Base-by-base conservation (phyloP, 2,113 vertebrate genomes). In the Steatornis caripensis region DNA sequence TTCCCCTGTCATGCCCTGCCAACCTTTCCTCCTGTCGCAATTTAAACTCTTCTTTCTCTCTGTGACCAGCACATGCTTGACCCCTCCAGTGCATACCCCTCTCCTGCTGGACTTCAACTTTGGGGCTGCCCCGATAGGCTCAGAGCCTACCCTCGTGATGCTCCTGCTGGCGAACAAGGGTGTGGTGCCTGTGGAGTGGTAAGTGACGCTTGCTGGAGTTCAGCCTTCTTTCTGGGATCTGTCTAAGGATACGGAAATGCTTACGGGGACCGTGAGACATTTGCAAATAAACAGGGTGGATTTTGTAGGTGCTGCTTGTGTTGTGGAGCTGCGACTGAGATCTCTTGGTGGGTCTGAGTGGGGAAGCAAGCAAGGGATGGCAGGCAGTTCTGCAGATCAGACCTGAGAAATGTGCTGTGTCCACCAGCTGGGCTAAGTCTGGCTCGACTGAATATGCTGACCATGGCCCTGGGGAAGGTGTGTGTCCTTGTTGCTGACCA, bases 21-120 rank as follows among this genome's bases (percentile, higher is more conserved):
- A 27, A 45, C n/a, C 3, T 7, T 78, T 93, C 24, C 15, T 89
- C 39, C 32, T 51, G 5, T 68, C 76, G 53, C 34, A 78, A 1
- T 75, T 87, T 75, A 75, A 32, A 60, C 36, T 89, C 37, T 74
- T 62, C 10, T 82, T 89, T 97, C 58, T 97, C 48, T 93, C 49
- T 46, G 27, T 61, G n/a, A 70, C 48, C 90, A 99, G 99, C 94
- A 82, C 95, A 5, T 89, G 74, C 77, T 96, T 91, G 34, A 98
- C 91, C 46, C 98, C 99, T 27, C 95, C 98, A 3, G n/a, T 98
- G 79, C 97, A 98, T 85, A 99, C 98, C 4, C 97, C 98, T 75
- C 71, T 98, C 58, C 90, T 97, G 89, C 87, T 99, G 95, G 98
- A 99, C 95, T 99, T 99, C 85, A 98, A 99, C 97, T 99, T 99